These are phyloP conservation scores for Clepsis dumicolana DNA, from an alignment of 2,888 invertebrate genomes.

Conservation along the genomic window DNA sequence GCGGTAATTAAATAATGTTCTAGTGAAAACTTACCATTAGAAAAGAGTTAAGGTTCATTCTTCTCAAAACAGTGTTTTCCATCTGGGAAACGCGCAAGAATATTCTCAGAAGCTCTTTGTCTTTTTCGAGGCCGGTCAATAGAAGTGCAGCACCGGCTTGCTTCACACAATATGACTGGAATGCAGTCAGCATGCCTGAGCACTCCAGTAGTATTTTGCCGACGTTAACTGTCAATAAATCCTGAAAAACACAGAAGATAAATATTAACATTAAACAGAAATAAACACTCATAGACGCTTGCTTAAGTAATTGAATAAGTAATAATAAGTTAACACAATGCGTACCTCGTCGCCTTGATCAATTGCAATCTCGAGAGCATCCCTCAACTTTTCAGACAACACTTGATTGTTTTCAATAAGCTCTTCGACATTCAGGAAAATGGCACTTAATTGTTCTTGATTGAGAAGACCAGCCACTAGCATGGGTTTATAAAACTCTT, in stretches of 20 bases:
- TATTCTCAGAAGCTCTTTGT: constrained; percentile 96
- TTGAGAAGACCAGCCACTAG: constrained; percentile 95
- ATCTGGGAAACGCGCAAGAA: constrained; percentile 98
- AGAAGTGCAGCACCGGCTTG: constrained; percentile 96
- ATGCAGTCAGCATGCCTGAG: constrained; percentile 96
- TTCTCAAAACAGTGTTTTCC: constrained; percentile 96
- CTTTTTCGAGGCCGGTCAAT: constrained; percentile 96
- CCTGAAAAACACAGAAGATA: constrained; percentile 70
- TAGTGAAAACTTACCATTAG: constrained; percentile 90
- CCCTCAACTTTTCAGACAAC: constrained; percentile 94
- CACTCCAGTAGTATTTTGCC: constrained; percentile 96
- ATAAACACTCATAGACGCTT: neutral
- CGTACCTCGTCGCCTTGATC: constrained; percentile 90
- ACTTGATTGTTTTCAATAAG: constrained; percentile 95
- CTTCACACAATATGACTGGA: constrained; percentile 97
- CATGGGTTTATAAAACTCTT: constrained; percentile 97
- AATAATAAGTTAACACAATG: no score
- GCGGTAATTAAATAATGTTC: neutral
- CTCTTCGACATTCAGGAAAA: constrained; percentile 97
- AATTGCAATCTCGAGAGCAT: constrained; percentile 94
- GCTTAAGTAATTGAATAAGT: neutral
- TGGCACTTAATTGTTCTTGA: constrained; percentile 95
- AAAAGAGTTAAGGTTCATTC: constrained; percentile 99
- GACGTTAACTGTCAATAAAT: constrained; percentile 94
- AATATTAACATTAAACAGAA: constrained; percentile 8